Percentiles rank a stretch among this genome's conserved stretches.
phyloP scores from a whole-genome alignment of 2,113 vertebrate species.

The Clarias magur region DNA sequence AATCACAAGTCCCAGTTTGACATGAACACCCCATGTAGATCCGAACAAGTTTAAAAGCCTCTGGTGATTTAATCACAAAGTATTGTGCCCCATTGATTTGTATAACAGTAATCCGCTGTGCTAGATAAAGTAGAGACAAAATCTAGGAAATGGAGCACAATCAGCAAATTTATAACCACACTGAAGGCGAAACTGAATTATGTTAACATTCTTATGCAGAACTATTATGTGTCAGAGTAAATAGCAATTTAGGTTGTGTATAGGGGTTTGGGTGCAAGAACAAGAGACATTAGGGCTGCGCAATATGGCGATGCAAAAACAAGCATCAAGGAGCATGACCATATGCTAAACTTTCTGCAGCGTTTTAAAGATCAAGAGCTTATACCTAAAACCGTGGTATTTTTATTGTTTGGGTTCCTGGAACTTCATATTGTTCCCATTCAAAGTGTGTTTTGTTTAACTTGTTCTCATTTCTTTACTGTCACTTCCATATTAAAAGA shows the following conservation, averaged over 20 bases:
- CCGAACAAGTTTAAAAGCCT: background rate
- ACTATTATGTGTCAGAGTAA: background rate
- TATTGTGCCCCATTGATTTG: background rate
- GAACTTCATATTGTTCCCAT: background rate
- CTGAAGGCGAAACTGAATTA: background rate
- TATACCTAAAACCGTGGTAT: background rate
- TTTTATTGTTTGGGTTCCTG: background rate
- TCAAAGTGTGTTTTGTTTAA: background rate
- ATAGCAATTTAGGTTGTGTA: background rate
- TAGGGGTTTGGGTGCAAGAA: background rate
- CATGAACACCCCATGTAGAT: background rate
- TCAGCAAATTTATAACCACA: background rate
- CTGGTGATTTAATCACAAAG: background rate
- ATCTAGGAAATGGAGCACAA: background rate
- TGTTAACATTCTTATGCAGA: background rate
- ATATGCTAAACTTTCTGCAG: background rate
- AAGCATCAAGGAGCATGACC: background rate
- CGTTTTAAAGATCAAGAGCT: background rate
- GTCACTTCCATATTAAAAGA: background rate
- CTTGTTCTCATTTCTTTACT: background rate
- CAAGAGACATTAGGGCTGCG: background rate
- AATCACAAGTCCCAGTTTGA: too few relatives aligned
- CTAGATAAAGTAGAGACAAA: background rate
- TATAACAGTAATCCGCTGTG: background rate
- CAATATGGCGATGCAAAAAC: background rate